Conservation (phyloP, 2,797 vertebrate species). For the Todus mexicanus region DNA sequence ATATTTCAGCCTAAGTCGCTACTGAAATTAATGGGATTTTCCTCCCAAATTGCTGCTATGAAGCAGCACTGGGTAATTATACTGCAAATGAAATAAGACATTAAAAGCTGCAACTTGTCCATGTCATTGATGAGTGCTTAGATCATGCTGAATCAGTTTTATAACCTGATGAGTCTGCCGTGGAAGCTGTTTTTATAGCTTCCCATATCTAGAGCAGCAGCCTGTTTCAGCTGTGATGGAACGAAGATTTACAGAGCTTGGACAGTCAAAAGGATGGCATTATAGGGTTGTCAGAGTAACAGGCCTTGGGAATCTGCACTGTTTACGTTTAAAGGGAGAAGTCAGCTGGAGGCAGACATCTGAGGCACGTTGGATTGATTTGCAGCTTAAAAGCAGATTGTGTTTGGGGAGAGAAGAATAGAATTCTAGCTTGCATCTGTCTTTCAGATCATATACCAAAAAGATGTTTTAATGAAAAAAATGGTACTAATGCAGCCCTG, state of each 20-base stretch:
- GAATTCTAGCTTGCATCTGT: not conserved
- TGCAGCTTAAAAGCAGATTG: conserved; percentile 40
- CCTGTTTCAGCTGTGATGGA: conserved; percentile 30
- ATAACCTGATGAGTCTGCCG: not conserved
- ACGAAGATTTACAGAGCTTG: conserved; percentile 35
- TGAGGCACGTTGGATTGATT: conserved; percentile 57
- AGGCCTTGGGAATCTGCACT: conserved; percentile 20
- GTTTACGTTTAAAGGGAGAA: conserved; percentile 45
- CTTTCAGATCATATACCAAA: not conserved
- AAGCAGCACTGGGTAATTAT: not conserved
- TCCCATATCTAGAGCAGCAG: not conserved
- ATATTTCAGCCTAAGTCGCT: not conserved
- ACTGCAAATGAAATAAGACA: not conserved
- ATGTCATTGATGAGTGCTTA: not conserved
- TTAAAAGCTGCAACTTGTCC: not conserved
- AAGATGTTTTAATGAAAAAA: not conserved
- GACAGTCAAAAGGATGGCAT: conserved; percentile 35
- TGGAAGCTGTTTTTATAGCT: not conserved
- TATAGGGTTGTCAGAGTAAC: conserved; percentile 53
- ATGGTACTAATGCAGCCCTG: not conserved
- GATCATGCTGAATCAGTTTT: not conserved
- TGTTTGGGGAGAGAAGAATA: conserved; percentile 28
- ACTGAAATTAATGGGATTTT: not conserved
- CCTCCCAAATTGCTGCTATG: not conserved
- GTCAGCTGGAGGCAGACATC: conserved; percentile 58